Evolutionary conservation across 2,797 vertebrate species (phyloP).

Genomic region (Tolypeutes matacus): DNA sequence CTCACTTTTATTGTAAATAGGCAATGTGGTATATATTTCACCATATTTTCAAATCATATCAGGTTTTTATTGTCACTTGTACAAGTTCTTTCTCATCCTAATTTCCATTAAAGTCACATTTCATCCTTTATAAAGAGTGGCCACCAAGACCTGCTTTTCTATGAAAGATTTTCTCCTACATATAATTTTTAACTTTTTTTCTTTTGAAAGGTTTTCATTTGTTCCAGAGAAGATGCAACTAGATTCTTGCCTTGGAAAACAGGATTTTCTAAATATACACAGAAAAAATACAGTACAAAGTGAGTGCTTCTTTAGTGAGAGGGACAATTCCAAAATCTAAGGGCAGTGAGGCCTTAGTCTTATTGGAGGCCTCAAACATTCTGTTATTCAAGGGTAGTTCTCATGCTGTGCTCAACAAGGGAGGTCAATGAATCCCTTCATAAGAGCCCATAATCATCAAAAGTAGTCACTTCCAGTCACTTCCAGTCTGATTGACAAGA

Average conservation of each 20-base stretch:
- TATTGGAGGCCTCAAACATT: background rate
- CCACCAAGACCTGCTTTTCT: background rate
- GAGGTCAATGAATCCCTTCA: background rate
- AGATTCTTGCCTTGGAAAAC: background rate
- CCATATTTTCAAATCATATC: constrained; percentile 37
- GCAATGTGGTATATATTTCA: constrained; percentile 61
- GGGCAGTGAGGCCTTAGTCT: background rate
- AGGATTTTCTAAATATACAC: background rate
- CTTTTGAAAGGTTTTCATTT: constrained; percentile 19
- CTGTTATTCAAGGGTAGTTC: background rate
- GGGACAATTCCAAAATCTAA: background rate
- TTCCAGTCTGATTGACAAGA: background rate
- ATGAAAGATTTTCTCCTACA: background rate
- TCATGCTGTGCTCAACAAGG: background rate
- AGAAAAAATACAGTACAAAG: background rate
- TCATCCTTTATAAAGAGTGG: constrained; percentile 13
- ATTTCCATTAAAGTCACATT: constrained; percentile 46
- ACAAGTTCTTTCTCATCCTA: constrained; percentile 22
- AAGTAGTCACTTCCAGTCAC: background rate
- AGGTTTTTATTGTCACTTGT: background rate
- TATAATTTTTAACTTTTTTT: constrained; percentile 52
- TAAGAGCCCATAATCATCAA: background rate
- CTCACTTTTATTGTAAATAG: background rate
- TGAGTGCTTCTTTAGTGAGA: background rate
- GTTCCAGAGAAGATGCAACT: background rate